Base-by-base conservation (phyloP, 2,113 vertebrate genomes). In the Corythornis vintsioides region DNA sequence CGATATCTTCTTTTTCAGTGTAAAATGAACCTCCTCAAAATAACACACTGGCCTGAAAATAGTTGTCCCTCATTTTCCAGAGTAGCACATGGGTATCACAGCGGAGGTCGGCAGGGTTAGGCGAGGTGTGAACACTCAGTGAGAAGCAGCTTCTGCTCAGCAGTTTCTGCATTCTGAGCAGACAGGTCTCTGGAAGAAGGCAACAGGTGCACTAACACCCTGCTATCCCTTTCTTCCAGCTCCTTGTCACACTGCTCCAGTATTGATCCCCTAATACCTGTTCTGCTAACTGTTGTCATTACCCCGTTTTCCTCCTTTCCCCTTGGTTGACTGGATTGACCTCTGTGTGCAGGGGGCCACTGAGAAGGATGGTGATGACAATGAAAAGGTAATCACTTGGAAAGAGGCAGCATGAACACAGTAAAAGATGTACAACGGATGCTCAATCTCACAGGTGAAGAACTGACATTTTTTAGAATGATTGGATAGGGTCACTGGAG, bases 1-100 rank as follows among this genome's bases (percentile, higher is more conserved):
- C 83, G 82, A 85, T 86, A 45, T 20, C 57, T 53, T 90, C 29
- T 80, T 83, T 91, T 64, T 93, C 70, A 57, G 38, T 79, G 53
- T 92, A 93, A 93, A 90, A 86, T 21, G 63, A 88, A 88, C 63
- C 61, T 88, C 53, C 76, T 94, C 80, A 75, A 84, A 96, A 90
- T 93, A 94, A 84, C 86, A 65, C 16, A 6, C 70, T 77, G 42
- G 43, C 48, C 83, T 89, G 90, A 96, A 96, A 96, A 92, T 87
- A 94, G 82, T 94, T 57, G 20, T 77, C 13, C 80, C 61, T 83
- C 92, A 78, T 81, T 93, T 93, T 96, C 61, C 42, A 12, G 72
- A 89, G 63, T 82, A 88, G 77, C 81, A 69, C 86, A 86, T 81
- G 69, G 53, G n/a, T 83, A 78, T 90, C 77, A 57, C 76, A 94